These are phyloP conservation scores for Phataginus tetradactyla DNA, from an alignment of 2,797 vertebrate species.

Conservation along the genomic window DNA sequence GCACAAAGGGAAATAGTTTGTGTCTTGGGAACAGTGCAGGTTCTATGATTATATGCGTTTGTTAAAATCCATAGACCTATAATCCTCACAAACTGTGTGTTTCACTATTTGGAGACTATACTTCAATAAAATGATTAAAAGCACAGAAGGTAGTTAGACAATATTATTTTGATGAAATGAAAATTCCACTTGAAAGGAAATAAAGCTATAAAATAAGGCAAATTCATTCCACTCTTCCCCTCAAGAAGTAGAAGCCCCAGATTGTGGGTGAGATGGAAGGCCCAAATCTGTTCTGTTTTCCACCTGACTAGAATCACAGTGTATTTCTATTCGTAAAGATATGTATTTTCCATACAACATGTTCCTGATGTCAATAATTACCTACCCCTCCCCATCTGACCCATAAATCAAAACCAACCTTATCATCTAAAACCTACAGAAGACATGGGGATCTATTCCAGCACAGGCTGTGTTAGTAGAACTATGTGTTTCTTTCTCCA, in stretches of 20 bases:
- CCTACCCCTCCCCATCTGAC: neutral
- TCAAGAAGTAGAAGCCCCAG: neutral
- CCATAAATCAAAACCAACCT: neutral
- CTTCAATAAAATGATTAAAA: neutral
- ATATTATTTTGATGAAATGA: neutral
- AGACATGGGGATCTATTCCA: neutral
- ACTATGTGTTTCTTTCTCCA: neutral
- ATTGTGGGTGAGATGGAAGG: neutral
- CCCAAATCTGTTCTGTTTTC: neutral
- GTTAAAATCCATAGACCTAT: neutral
- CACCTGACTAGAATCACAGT: neutral
- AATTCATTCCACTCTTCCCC: neutral
- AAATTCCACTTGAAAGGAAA: slow-evolving; percentile 24
- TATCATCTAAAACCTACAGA: neutral
- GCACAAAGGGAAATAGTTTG: neutral
- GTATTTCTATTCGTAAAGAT: neutral
- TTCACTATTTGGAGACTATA: rapidly evolving
- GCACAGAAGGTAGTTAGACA: neutral
- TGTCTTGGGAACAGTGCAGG: neutral
- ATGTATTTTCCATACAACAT: neutral
- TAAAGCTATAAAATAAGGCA: neutral
- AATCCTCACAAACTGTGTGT: rapidly evolving
- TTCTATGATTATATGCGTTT: neutral
- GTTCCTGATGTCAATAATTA: neutral
- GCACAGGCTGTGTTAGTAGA: neutral